Evolutionary conservation across 1,140 invertebrate species (phyloP), one percentile per base, ranked within the genome.

Genomic region (Listronotus bonariensis): DNA sequence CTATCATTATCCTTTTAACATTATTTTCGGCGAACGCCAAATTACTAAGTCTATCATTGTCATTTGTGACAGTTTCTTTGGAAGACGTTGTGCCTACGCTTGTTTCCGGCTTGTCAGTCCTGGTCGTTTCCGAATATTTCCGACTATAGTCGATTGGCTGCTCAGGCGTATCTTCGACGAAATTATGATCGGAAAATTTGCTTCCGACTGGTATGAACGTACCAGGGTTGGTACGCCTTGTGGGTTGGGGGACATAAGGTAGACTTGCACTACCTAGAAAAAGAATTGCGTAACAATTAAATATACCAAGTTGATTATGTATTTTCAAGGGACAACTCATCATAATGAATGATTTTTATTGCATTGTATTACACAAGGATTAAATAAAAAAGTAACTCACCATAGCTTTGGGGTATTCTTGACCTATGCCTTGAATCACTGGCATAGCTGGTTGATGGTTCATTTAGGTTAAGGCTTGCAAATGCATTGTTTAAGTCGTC

Each of bases 71-170:
- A 26, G 31, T 8, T 17, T 17, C 20, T 42, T 41, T 32, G 18
- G 48, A 51, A 31, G 48, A 34, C 26, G 48, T 26, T 20, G 31
- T 12, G 2, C 10, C 17, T 18, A 11, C 31, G 11, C 9, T 48
- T 10, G 43, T 14, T 26, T n/a, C 26, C 26, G 1, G 18, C 11
- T 34, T 42, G 34, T 61, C 56, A 6, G 15, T n/a, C 20, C 71
- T 69, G 69, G 82, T 82, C 0, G 81, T 82, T 68, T 85, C 84
- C 8, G 82, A 81, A 74, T 85, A 87, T 76, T 87, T 87, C 51
- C 83, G 80, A 70, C 86, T 87, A 71, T 85, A 89, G 74, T 88
- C 85, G 52, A 88, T 83, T 0, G 87, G 86, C 69, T 86, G 85
- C 69, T 88, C 87, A 68, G 80, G 77, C 70, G 85, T 83, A 57